Evolutionary conservation across 37 sponge, comb jelly and placozoan species (phyloP).

Genomic region (Halichondria panicea): DNA sequence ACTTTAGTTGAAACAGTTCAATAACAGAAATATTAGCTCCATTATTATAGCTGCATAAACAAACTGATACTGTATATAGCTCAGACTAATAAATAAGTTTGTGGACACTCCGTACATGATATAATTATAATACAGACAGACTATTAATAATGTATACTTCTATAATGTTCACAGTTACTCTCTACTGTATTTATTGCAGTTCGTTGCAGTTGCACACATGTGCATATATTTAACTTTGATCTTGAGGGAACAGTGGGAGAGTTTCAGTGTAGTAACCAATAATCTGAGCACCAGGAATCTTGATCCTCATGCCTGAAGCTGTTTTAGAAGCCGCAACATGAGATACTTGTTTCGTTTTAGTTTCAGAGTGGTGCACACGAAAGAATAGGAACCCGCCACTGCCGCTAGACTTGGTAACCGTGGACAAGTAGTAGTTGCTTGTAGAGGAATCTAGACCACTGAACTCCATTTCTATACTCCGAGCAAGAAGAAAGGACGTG

Average conservation of each 20-base stretch:
- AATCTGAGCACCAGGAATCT: conserved; percentile 34
- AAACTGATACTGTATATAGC: no score
- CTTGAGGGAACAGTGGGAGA: conserved; percentile 27
- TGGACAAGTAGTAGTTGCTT: not conserved
- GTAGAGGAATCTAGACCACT: not conserved
- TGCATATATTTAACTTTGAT: not conserved
- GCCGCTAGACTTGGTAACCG: not conserved
- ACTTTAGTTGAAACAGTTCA: no score
- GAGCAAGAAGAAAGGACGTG: conserved; percentile 28
- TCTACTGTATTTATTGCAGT: not conserved
- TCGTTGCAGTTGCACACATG: not conserved
- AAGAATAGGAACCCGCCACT: conserved; percentile 8
- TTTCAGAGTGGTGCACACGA: not conserved
- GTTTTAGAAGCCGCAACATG: conserved; percentile 2
- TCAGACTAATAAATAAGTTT: no score
- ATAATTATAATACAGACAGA: no score
- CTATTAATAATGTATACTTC: no score
- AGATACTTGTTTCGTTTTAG: not conserved
- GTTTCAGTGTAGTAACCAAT: conserved; percentile 54
- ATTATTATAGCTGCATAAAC: no score
- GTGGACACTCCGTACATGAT: no score
- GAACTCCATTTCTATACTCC: conserved; percentile 36
- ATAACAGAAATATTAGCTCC: no score
- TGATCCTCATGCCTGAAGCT: conserved; percentile 24
- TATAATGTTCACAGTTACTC: no score